These are phyloP conservation scores for Ernsta delagoae DNA, from an alignment of 2,888 invertebrate genomes.

Conservation along the genomic window DNA sequence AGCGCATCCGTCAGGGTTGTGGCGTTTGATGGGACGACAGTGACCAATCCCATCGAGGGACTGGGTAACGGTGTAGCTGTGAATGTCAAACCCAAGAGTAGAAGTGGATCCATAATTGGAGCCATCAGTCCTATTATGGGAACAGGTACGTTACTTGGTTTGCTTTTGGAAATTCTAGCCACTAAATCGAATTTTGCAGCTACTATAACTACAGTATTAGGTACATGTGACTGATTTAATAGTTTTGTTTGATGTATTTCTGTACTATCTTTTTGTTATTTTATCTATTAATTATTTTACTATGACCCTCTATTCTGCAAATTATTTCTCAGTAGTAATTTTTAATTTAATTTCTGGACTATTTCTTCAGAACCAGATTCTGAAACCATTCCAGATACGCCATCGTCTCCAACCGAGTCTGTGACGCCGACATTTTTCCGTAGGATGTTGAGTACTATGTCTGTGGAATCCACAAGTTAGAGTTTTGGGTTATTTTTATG, in stretches of 20 bases:
- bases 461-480: conserved; percentile 58
- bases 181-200: too few relatives aligned
- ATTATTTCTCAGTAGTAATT: conserved; percentile 6
- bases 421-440: conserved; percentile 62
- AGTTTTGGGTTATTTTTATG: conserved; percentile 1
- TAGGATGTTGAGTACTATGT: conserved; percentile 79
- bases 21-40: too few relatives aligned
- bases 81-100: conserved; percentile 53
- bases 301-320: too few relatives aligned
- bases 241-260: too few relatives aligned
- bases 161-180: too few relatives aligned
- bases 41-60: too few relatives aligned
- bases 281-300: too few relatives aligned
- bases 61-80: too few relatives aligned
- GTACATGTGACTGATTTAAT: too few relatives aligned
- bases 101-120: conserved; percentile 81
- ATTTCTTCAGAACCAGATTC: conserved; percentile 62
- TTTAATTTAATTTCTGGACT: conserved; percentile 13
- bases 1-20: too few relatives aligned
- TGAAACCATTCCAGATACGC: conserved; percentile 50
- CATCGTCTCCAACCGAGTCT: conserved; percentile 52
- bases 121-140: conserved; percentile 83
- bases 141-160: conserved; percentile 58
- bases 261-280: too few relatives aligned
- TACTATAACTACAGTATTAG: too few relatives aligned